Evolutionary conservation across 1,140 invertebrate species (phyloP), one percentile per base, ranked within the genome.

Genomic region (Caenorhabditis inopinata): DNA sequence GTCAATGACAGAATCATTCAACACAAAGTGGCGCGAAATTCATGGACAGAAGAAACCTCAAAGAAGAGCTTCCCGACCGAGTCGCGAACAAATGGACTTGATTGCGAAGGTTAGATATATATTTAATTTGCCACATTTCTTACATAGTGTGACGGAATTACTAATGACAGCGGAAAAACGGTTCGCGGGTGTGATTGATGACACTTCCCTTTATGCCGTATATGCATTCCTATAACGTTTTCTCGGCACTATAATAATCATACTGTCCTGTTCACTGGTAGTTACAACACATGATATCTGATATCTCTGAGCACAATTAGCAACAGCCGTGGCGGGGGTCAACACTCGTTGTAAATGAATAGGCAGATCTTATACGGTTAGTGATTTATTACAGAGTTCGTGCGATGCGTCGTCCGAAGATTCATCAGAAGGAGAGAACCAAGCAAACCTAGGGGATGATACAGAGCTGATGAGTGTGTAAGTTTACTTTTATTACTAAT

Each of bases 331-430:
- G 27, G 27, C 29, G 73, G 5, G 62, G 27, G 21, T 18, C n/a
- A n/a, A n/a, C n/a, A 74, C 38, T 32, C 18, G 58, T 68, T 68
- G 58, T 68, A 68, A 68, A 68, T 68, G n/a, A n/a, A n/a, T 18
- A 68, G 32, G 16, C 32, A 9, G n/a, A 68, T 68, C 32, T 29
- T 68, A 68, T 38, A 68, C 29, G 0, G 18, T 53, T 25, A 12
- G 23, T 62, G n/a, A 68, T 68, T 47, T 48, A 75, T 80, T 80
- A 18, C 51, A 81, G 80, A 78, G 78, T 16, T 81, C 80, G 23
- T 81, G 80, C 35, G 80, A 81, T 23, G 80, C 80, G 18, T 81
- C 80, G 7, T 81, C 80, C 11, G 80, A 81, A 73, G 80, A 81
- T 11, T 77, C 80, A 6, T 81, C 80, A n/a, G 74, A 76, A 25